phyloP scores from a whole-genome alignment of 2,113 vertebrate genomes.

The Pavo muticus region DNA sequence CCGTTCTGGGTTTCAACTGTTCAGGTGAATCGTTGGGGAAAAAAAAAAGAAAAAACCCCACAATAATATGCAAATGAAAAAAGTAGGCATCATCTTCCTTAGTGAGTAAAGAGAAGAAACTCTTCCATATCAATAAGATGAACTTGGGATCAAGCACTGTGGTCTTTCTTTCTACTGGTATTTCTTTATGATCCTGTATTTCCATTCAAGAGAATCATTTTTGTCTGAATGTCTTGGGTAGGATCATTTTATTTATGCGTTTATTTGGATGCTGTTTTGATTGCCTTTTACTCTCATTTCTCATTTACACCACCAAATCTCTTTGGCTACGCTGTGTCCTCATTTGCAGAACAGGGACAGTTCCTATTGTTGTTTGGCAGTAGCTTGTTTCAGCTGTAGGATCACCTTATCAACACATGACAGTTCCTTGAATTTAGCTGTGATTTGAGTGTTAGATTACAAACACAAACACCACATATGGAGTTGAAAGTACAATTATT shows the following conservation, averaged over 20 bases:
- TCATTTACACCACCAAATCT: neutral
- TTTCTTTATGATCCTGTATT: neutral
- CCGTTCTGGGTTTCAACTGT: neutral
- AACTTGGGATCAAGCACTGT: neutral
- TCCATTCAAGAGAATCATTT: neutral
- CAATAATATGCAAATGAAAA: neutral
- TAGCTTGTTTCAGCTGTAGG: neutral
- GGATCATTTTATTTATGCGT: neutral
- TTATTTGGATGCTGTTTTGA: neutral
- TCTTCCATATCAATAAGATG: neutral
- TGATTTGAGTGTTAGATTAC: neutral
- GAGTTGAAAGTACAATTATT: fast-evolving
- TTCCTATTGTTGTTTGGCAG: neutral
- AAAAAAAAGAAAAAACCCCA: neutral
- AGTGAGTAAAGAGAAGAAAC: neutral
- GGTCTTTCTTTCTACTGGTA: neutral
- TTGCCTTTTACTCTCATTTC: neutral
- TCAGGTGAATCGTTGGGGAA: neutral
- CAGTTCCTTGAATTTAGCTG: neutral
- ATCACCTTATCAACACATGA: neutral
- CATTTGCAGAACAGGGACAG: neutral
- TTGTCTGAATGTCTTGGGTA: neutral
- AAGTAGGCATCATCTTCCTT: neutral
- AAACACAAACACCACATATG: neutral
- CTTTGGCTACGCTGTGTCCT: fast-evolving